Base-by-base conservation (phyloP, 1,140 invertebrate species). In the Heliothis subflexa region DNA sequence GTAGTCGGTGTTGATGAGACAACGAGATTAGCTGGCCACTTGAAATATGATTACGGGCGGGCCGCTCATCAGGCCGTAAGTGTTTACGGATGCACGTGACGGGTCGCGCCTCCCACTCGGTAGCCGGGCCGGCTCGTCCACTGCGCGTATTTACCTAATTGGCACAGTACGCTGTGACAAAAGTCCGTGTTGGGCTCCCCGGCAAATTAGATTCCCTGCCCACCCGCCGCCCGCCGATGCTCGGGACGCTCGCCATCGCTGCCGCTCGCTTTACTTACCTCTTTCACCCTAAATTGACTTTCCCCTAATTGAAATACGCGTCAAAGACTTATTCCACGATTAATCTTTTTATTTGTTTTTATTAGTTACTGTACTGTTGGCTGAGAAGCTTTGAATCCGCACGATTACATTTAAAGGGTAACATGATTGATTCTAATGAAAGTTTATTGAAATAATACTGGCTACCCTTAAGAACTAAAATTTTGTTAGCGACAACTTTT, bases 101-200 rank as follows among this genome's bases (percentile, higher is more conserved):
- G 81, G 81, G 81, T 71, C 82, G 25, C 74, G 68, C 79, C 81
- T 83, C 50, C 78, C 71, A 54, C 78, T 71, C 61, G 55, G 77
- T 45, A n/a, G 28, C 18, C 76, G 76, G 75, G 71, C 73, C 79
- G 68, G 68, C 55, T 78, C 62, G 66, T 73, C 73, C 78, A 72
- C 82, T 86, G 85, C 86, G 85, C 85, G 83, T 92, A 91, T 93
- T 93, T 93, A 91, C 88, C 86, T 93, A 94, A 93, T 93, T 93
- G 92, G 88, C 77, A 82, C 87, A 88, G 85, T 88, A 83, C 85
- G 82, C 81, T 88, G 88, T 89, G 90, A 93, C 91, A 91, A 93
- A 94, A 92, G 88, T 92, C 87, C 87, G 86, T 76, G 79, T 82
- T 85, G 85, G 82, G 81, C 80, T 81, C 78, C 82, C 85, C 81